Evolutionary conservation across 2,888 invertebrate species (phyloP), one percentile per base, ranked within the genome.

Genomic region (Atrina japonica): DNA sequence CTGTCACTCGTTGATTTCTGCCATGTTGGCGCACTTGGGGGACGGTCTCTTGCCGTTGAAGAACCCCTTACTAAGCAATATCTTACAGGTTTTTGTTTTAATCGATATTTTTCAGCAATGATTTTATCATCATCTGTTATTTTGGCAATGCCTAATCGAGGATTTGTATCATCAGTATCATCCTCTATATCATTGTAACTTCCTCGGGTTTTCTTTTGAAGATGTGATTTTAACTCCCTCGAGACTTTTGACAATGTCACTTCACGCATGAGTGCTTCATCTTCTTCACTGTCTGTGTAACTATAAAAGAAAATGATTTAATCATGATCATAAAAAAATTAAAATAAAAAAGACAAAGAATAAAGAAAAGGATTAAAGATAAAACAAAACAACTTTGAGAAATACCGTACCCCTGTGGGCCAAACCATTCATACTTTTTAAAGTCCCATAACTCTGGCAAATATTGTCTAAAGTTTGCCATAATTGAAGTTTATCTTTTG

Each of bases 81-180:
- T 9, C 74, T 78, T 25, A 73, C 73, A 16, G 78, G 78, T 5
- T 77, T 71, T 52, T 76, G 56, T 9, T 71, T 59, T 49, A 72
- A 55, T 6, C 69, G 64, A 56, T 79, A 81, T n/a, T 69, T 73
- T 55, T 77, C 78, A 0, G 74, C 68, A 14, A 81, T 60, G 45
- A 65, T 74, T 35, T 55, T 64, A 27, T 81, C 78, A 18, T 71
- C 60, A 35, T 40, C 52, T n/a, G 71, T 61, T n/a, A 69, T 50
- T 40, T 61, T 68, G 27, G 75, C 63, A 25, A 75, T 66, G 11
- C 79, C 79, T n/a, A 75, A 68, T 47, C 70, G 47, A 1, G 78
- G 71, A 66, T 82, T 77, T 5, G 83, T 77, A 43, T 83, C 83
- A 71, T 83, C 83, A 9, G 66, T 45, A 29, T 78, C 76, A 43